Evolutionary conservation across 1,140 invertebrate genomes (phyloP).

Genomic region (Sesamia nonagrioides): DNA sequence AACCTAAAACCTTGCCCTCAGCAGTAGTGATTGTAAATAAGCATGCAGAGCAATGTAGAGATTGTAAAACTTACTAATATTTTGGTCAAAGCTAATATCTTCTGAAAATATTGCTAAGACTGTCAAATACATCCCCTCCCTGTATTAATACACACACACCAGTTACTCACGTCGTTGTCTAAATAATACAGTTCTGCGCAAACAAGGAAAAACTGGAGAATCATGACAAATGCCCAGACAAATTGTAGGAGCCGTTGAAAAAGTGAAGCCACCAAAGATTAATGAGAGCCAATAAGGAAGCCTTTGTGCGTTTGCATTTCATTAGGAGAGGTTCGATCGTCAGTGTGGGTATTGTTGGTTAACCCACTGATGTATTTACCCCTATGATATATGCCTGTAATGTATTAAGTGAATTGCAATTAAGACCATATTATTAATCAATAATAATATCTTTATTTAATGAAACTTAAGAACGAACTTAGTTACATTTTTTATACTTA

Average conservation of each 20-base stretch:
- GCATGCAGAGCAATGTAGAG: no score
- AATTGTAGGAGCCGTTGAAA: slow-evolving; percentile 74
- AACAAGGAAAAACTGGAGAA: slow-evolving; percentile 64
- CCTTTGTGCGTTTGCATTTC: slow-evolving; percentile 75
- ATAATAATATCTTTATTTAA: no score
- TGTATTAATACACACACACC: neutral
- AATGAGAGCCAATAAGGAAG: slow-evolving; percentile 69
- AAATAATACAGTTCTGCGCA: slow-evolving; percentile 47
- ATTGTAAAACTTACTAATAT: no score
- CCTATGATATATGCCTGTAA: neutral
- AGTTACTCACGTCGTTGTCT: slow-evolving; percentile 35
- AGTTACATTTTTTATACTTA: no score
- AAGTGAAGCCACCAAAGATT: slow-evolving; percentile 76
- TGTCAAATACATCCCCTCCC: no score
- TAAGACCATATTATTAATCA: neutral
- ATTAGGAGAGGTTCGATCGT: slow-evolving; percentile 65
- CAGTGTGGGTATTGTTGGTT: slow-evolving; percentile 26
- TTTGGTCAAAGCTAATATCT: no score
- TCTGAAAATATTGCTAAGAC: no score
- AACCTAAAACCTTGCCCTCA: no score
- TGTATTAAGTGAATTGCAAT: neutral
- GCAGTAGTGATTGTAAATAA: no score
- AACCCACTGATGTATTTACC: neutral
- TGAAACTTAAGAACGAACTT: no score
- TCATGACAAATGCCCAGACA: slow-evolving; percentile 78